phyloP scores from a whole-genome alignment of 2,888 invertebrate genomes.

The Aleiodes leptofemur region DNA sequence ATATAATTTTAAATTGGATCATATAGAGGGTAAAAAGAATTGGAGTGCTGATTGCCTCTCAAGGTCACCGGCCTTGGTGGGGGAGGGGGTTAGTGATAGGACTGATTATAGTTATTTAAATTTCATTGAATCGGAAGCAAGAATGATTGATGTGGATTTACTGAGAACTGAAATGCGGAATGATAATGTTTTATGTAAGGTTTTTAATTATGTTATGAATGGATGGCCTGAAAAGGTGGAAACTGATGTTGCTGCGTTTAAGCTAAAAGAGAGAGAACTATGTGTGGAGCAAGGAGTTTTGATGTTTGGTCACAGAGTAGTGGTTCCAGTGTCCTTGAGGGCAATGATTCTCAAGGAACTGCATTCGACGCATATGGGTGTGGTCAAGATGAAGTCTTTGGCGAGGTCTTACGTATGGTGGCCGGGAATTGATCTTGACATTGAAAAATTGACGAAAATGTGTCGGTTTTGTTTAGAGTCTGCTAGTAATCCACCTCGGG shows the following conservation, averaged over 20 bases:
- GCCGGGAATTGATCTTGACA: slow-evolving; percentile 43
- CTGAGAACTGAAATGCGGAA: no score
- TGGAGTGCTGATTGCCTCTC: slow-evolving; percentile 34
- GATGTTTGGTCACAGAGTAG: slow-evolving; percentile 50
- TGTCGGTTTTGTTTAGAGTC: slow-evolving; percentile 54
- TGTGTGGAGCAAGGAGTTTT: neutral
- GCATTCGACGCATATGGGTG: slow-evolving; percentile 48
- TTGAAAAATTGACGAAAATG: slow-evolving; percentile 49
- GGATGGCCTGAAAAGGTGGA: no score
- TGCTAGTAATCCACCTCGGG: slow-evolving; percentile 37
- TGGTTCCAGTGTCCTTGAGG: slow-evolving; percentile 45
- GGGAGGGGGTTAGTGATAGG: neutral
- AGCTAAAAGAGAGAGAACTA: no score
- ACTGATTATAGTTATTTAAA: no score
- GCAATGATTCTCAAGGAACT: slow-evolving; percentile 45
- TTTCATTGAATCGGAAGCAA: no score
- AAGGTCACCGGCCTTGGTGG: neutral
- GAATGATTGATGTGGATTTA: no score
- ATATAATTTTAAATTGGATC: slow-evolving; percentile 35
- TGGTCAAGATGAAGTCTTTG: slow-evolving; percentile 47
- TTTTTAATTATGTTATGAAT: no score
- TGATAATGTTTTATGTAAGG: no score
- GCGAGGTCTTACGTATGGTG: slow-evolving; percentile 52
- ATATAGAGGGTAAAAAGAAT: slow-evolving; percentile 30
- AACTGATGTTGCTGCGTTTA: no score